Evolutionary conservation across 30 jellyfish, hydroid and myxozoan species (phyloP).

Genomic region (Nemopilema nomurai): DNA sequence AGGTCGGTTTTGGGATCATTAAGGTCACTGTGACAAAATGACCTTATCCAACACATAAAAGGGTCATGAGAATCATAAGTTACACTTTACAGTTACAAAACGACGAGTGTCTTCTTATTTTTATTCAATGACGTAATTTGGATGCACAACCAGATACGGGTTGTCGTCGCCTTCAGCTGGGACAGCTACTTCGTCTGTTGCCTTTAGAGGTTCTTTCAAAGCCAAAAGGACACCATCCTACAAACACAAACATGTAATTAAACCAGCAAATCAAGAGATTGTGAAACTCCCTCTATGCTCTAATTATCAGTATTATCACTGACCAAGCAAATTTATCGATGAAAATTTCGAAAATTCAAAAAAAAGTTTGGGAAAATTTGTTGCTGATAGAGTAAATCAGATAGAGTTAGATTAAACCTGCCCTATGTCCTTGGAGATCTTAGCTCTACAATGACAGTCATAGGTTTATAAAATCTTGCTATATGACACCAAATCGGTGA

Average conservation of each 20-base stretch:
- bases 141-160: slow-evolving; percentile 98
- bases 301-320: too few relatives aligned
- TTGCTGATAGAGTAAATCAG: too few relatives aligned
- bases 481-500: too few relatives aligned
- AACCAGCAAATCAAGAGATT: too few relatives aligned
- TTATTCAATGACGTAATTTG: slow-evolving; percentile 89
- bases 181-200: slow-evolving; percentile 57
- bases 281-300: too few relatives aligned
- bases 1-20: not conserved
- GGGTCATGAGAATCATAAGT: not conserved
- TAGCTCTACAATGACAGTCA: too few relatives aligned
- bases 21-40: not conserved
- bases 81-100: not conserved
- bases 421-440: too few relatives aligned
- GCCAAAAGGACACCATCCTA: slow-evolving; percentile 96
- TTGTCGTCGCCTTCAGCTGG: slow-evolving; percentile 85
- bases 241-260: not conserved
- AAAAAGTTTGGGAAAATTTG: too few relatives aligned
- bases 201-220: slow-evolving; percentile 73
- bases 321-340: too few relatives aligned
- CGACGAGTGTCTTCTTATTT: not conserved
- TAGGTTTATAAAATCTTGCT: too few relatives aligned
- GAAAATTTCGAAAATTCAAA: too few relatives aligned
- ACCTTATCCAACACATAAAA: not conserved
- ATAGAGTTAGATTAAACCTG: too few relatives aligned